These are phyloP conservation scores for Nemopilema nomurai DNA, from an alignment of 30 jellyfish, hydroid and myxozoan species.

Conservation along the genomic window DNA sequence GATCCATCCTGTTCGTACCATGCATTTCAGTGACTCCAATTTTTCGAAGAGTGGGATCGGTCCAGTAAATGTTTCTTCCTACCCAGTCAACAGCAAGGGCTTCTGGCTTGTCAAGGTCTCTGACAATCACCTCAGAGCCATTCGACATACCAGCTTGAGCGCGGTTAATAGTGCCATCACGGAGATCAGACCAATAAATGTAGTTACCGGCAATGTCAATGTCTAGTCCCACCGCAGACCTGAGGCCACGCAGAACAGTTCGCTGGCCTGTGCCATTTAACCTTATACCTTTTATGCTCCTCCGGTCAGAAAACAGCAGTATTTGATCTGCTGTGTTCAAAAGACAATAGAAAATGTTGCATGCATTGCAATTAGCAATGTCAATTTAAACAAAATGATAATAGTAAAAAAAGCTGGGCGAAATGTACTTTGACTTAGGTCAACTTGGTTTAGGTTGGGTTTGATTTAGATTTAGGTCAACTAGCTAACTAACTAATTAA, in stretches of 20 bases:
- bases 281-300: constrained; percentile 55
- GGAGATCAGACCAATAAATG: constrained; percentile 81
- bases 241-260: constrained; percentile 56
- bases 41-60: constrained; percentile 80
- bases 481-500: no score
- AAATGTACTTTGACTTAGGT: no score
- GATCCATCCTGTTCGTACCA: constrained; percentile 69
- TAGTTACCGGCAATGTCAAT: constrained; percentile 59
- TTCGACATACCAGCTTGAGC: constrained; percentile 59
- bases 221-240: constrained; percentile 84
- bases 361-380: no score
- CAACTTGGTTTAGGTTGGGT: no score
- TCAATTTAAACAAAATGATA: no score
- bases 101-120: constrained; percentile 71
- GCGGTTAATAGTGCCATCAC: constrained; percentile 54
- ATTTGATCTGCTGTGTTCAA: not conserved
- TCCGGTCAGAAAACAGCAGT: constrained; percentile 41
- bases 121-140: constrained; percentile 42
- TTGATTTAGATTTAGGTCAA: no score
- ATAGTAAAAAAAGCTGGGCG: no score
- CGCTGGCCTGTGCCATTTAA: constrained; percentile 63
- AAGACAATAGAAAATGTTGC: constrained; percentile 74
- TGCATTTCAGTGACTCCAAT: constrained; percentile 86
- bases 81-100: constrained; percentile 95
- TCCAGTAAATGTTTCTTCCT: constrained; percentile 89